Evolutionary conservation across 2,113 vertebrate species (phyloP).

Genomic region (Hemiscyllium ocellatum): DNA sequence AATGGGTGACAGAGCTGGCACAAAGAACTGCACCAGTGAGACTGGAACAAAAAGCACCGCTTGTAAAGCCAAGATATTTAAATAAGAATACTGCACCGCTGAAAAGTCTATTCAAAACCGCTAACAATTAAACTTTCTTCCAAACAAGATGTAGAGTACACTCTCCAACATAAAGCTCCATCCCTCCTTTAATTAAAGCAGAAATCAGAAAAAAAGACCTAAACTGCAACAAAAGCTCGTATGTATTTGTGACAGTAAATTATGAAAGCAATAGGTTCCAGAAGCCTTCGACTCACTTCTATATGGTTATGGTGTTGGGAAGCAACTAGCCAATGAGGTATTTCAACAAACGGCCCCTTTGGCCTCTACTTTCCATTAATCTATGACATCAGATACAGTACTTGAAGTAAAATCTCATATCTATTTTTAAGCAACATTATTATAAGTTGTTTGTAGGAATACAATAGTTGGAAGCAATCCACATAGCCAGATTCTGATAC

Average conservation of each 20-base stretch:
- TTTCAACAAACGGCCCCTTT: neutral
- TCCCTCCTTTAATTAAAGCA: neutral
- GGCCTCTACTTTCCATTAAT: neutral
- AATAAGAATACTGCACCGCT: neutral
- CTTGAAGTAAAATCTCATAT: neutral
- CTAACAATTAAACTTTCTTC: constrained; percentile 18
- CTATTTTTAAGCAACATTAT: neutral
- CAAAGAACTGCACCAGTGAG: neutral
- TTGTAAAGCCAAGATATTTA: constrained; percentile 8
- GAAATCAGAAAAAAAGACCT: neutral
- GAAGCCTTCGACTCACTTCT: neutral
- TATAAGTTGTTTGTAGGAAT: neutral
- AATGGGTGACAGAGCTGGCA: neutral
- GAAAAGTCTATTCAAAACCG: neutral
- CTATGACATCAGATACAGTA: neutral
- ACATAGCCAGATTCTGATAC: neutral
- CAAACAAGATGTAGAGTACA: neutral
- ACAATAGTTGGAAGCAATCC: neutral
- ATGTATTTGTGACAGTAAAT: neutral
- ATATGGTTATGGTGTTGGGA: neutral
- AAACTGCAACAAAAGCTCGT: neutral
- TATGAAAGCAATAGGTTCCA: neutral
- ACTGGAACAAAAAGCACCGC: neutral
- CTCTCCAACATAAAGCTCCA: neutral
- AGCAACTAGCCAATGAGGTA: neutral